Base-by-base conservation (phyloP, 2,888 invertebrate species). In the Cepaea hortensis region DNA sequence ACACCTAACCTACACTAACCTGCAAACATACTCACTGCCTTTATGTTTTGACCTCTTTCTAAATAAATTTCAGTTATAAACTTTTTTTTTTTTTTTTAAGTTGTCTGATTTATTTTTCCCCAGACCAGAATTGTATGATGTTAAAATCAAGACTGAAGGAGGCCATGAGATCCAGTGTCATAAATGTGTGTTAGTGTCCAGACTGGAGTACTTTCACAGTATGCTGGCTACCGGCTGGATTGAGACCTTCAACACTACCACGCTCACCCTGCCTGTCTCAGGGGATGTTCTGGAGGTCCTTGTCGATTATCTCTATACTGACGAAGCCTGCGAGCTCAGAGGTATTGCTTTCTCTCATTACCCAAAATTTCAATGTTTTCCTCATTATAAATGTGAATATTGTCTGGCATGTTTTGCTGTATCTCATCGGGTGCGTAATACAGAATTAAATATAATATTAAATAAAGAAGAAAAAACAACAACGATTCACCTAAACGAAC, bases 181-280 rank as follows among this genome's bases (percentile, higher is more conserved):
- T 93, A 97, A 96, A 92, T 98, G 97, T 93, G 95, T 98, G n/a
- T 94, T 98, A 35, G 96, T 96, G 0, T 96, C 97, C 0, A 95
- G 97, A 65, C 95, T 97, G n/a, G 97, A 98, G 89, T 98, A 98
- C 94, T 98, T 98, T 93, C 96, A 96, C 88, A 96, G 96, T 91
- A 97, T 98, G 97, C 96, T 98, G 91, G 96, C 96, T 92, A 96
- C 96, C 91, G 96, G 96, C 76, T 98, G 97, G 97, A 95, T 96
- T 81, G 96, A 96, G 96, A 95, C 95, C 82, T 95, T 95, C 87
- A 93, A 94, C 77, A 93, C 95, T 84, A 95, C 95, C 81, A 95
- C 95, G 87, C 95, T 96, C 35, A 95, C 95, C 0, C 88, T 97
- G 50, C 96, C 96, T 23, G 95, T 96, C 85, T 95, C 96, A 89